Base-by-base conservation (phyloP, 2,797 vertebrate genomes). In the Avahi laniger region DNA sequence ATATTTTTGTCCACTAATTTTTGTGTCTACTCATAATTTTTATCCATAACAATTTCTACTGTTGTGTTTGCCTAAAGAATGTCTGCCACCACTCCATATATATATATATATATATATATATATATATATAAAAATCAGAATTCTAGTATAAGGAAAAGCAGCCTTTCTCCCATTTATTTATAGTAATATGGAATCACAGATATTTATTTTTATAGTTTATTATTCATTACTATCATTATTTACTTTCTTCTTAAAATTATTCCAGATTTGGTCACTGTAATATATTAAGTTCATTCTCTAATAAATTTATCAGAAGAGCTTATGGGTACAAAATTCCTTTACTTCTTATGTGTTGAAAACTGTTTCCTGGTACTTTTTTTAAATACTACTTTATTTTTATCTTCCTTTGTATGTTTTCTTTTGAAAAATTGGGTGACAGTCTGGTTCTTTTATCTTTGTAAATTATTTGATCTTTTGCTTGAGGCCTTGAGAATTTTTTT, bases 401-500 rank as follows among this genome's bases (percentile, higher is more conserved):
- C 50, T 90, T 79, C 52, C n/a, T 91, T 69, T 94, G 63, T 72
- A 14, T 52, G 46, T 12, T 85, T 33, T 52, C 50, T 75, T 89
- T 91, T 41, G 30, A 90, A 89, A 63, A 78, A 43, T 9, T 28
- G 7, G 7, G 33, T 78, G 93, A 15, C 54, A 48, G 20, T 13
- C 57, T 4, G 46, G 65, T 30, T 26, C 91, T 91, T 94, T 96
- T 43, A 93, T 95, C 87, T 96, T 96, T 73, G 43, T 54, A 85
- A 81, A 54, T 86, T 85, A 73, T 81, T 92, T 97, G 87, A 95
- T 93, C 78, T 88, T 90, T 90, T 69, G 43, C 94, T 65, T 41
- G 91, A 91, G 33, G 83, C 48, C 50, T 52, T 6, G 12, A 94
- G 72, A 67, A 67, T 12, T 33, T 83, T 84, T n/a, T 76, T 28